phyloP scores from a whole-genome alignment of 1,140 invertebrate species.

The Drosophila lowei region DNA sequence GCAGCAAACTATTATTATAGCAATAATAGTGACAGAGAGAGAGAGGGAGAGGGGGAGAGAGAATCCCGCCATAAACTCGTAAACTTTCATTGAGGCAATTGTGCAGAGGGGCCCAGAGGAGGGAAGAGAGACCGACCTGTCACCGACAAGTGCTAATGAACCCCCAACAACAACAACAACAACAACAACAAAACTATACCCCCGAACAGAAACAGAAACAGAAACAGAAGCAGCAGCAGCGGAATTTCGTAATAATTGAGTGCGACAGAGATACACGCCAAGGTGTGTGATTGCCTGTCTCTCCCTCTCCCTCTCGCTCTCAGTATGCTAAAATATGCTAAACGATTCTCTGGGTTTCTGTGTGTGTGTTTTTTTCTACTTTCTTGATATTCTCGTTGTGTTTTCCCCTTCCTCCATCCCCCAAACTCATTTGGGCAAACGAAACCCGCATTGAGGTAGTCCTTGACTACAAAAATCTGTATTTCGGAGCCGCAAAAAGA shows the following conservation, averaged over 20 bases:
- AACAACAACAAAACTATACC: conserved; percentile 6
- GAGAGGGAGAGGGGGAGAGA: neutral
- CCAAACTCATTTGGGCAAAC: conserved; percentile 67
- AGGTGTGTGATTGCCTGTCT: conserved; percentile 16
- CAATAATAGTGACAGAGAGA: conserved; percentile 20
- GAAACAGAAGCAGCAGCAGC: conserved; percentile 1
- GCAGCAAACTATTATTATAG: conserved; percentile 14
- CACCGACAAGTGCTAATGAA: conserved; percentile 79
- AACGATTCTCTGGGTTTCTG: conserved; percentile 57
- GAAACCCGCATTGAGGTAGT: conserved; percentile 79
- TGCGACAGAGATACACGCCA: conserved; percentile 43
- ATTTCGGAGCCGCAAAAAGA: conserved; percentile 19
- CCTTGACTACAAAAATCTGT: conserved; percentile 59
- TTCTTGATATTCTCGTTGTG: conserved; percentile 39
- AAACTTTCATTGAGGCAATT: conserved; percentile 78
- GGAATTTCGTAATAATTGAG: conserved; percentile 72
- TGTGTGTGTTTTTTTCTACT: conserved; percentile 12
- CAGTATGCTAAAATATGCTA: conserved; percentile 77
- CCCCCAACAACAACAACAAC: conserved; percentile 49
- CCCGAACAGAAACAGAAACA: neutral
- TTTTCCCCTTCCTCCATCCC: neutral
- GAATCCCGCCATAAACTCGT: conserved; percentile 37
- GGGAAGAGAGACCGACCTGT: conserved; percentile 41
- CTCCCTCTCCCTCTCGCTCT: conserved; percentile 24
- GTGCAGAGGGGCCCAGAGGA: conserved; percentile 28